These are phyloP conservation scores for Crenichthys baileyi DNA, from an alignment of 2,797 vertebrate species.

Conservation along the genomic window DNA sequence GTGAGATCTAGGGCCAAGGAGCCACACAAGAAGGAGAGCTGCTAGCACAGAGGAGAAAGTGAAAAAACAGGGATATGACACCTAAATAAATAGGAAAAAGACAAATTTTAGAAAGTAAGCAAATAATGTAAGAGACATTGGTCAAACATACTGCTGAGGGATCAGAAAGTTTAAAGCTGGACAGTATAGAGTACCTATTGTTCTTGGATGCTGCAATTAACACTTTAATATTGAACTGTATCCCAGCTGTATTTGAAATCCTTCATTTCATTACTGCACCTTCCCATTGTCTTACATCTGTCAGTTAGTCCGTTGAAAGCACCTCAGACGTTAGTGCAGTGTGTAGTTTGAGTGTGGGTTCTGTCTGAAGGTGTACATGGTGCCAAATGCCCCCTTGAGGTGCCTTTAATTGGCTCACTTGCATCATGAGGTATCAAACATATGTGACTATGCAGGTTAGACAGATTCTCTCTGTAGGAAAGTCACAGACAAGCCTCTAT, in stretches of 20 bases:
- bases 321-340: background rate
- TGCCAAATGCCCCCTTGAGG: constrained; percentile 41
- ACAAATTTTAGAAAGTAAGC: too few relatives aligned
- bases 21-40: too few relatives aligned
- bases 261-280: constrained; percentile 6
- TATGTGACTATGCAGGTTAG: constrained; percentile 48
- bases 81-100: too few relatives aligned
- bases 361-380: background rate
- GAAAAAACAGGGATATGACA: too few relatives aligned
- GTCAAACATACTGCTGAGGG: too few relatives aligned
- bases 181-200: too few relatives aligned
- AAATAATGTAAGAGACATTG: too few relatives aligned
- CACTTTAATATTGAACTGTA: background rate
- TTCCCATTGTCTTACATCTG: background rate
- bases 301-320: constrained; percentile 1
- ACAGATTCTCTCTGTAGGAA: constrained; percentile 41
- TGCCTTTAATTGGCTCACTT: constrained; percentile 55
- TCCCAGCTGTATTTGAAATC: constrained; percentile 6
- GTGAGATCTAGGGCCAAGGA: too few relatives aligned
- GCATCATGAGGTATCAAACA: constrained; percentile 51
- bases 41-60: too few relatives aligned
- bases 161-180: too few relatives aligned
- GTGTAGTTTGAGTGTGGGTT: constrained; percentile 17
- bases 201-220: background rate
- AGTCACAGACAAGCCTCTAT: background rate